Conservation (phyloP, 2,797 vertebrate species). For the Channallabes apus region DNA sequence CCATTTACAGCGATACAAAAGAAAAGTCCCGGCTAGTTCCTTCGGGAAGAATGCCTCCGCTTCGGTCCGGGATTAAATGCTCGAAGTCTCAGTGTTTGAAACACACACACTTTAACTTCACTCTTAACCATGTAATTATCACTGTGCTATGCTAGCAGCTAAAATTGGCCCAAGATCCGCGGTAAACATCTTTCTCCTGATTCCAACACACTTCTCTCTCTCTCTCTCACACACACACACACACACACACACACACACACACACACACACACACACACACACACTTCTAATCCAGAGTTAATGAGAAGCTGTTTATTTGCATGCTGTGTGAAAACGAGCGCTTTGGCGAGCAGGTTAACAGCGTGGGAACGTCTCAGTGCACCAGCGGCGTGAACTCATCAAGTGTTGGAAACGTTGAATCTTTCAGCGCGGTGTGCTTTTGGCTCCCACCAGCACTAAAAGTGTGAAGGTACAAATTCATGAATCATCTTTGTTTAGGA, state of each 20-base stretch:
- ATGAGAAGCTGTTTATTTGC: neutral
- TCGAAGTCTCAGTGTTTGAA: neutral
- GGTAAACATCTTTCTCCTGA: neutral
- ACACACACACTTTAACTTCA: neutral
- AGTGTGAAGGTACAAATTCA: neutral
- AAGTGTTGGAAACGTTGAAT: neutral
- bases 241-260: too few species aligned
- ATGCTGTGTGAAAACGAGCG: neutral
- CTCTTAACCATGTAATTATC: neutral
- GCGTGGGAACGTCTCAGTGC: neutral
- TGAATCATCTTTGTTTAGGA: conserved; percentile 14
- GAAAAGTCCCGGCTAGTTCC: neutral
- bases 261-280: too few species aligned
- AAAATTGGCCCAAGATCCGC: neutral
- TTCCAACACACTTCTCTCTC: neutral
- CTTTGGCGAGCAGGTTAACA: neutral
- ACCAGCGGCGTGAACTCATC: neutral
- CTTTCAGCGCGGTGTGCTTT: neutral
- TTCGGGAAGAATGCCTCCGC: neutral
- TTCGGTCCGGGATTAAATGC: neutral
- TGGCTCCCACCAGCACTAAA: neutral
- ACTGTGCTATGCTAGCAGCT: neutral
- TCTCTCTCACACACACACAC: too few species aligned
- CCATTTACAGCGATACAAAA: neutral
- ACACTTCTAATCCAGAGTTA: neutral